These are phyloP conservation scores for Trematocara marginatum DNA, from an alignment of 2,113 vertebrate species.

Conservation along the genomic window DNA sequence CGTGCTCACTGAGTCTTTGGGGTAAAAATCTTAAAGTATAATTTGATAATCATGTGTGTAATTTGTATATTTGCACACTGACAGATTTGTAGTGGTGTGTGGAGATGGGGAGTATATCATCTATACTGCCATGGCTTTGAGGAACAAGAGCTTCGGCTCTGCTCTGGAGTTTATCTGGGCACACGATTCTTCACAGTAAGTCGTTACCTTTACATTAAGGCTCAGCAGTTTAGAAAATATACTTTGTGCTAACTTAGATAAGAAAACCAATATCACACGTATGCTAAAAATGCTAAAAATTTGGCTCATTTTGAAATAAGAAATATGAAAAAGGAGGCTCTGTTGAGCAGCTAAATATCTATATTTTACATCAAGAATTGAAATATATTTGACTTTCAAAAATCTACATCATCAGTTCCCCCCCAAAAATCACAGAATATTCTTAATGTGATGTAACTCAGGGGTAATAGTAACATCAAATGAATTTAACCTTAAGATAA, in stretches of 20 bases:
- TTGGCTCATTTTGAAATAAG: neutral
- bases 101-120: constrained; percentile 99
- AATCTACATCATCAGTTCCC: neutral
- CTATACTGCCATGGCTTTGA: constrained; percentile 96
- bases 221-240: neutral
- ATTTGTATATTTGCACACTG: neutral
- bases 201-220: neutral
- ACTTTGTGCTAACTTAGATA: neutral
- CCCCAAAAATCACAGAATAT: neutral
- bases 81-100: constrained; percentile 92
- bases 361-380: neutral
- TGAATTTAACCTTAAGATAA: neutral
- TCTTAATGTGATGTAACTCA: neutral
- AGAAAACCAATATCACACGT: neutral
- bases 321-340: neutral
- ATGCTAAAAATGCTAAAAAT: neutral
- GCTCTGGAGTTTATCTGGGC: constrained; percentile 98
- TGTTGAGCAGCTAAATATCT: neutral
- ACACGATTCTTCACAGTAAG: constrained; percentile 98
- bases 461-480: neutral
- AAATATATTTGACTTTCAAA: neutral
- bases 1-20: neutral
- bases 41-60: neutral
- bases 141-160: constrained; percentile 98
- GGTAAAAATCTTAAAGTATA: neutral